These are phyloP conservation scores for Axea sp. DNA, from an alignment of 2,888 invertebrate species.

Conservation along the genomic window DNA sequence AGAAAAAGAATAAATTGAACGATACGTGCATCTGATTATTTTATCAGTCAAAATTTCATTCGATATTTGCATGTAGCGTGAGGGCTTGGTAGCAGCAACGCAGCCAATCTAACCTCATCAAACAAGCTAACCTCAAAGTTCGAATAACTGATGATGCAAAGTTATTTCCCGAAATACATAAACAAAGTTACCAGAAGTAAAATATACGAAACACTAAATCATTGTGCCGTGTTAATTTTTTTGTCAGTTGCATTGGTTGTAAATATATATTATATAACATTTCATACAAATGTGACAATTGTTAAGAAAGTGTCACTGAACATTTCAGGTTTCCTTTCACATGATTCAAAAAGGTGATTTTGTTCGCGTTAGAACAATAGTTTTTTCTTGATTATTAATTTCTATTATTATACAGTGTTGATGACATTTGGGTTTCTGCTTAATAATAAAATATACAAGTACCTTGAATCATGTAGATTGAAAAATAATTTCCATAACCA, in stretches of 20 bases:
- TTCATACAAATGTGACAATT: slow-evolving; percentile 18
- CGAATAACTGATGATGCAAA: slow-evolving; percentile 52
- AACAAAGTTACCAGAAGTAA: slow-evolving; percentile 6
- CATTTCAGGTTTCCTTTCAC: background rate
- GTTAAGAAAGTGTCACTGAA: slow-evolving; percentile 45
- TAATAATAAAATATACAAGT: too few relatives aligned
- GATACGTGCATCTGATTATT: too few relatives aligned
- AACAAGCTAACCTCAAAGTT: slow-evolving; percentile 77
- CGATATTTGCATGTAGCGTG: too few relatives aligned
- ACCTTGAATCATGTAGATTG: too few relatives aligned
- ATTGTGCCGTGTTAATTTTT: background rate
- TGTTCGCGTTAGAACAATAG: too few relatives aligned
- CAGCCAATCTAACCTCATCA: slow-evolving; percentile 70
- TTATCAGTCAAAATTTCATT: too few relatives aligned
- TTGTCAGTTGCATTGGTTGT: background rate
- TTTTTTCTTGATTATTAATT: too few relatives aligned
- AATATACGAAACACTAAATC: background rate
- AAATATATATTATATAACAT: slow-evolving; percentile 35
- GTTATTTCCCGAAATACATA: slow-evolving; percentile 18
- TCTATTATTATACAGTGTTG: too few relatives aligned
- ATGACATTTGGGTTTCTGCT: too few relatives aligned
- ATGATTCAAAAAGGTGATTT: slow-evolving; percentile 16
- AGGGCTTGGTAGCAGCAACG: background rate
- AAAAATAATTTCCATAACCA: too few relatives aligned
- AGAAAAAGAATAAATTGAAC: too few relatives aligned